A percentile compares a stretch with the other conserved stretches of the same genome.
These are phyloP conservation scores for Carterocephalus palaemon DNA, from an alignment of 2,888 invertebrate species.

Conservation along the genomic window DNA sequence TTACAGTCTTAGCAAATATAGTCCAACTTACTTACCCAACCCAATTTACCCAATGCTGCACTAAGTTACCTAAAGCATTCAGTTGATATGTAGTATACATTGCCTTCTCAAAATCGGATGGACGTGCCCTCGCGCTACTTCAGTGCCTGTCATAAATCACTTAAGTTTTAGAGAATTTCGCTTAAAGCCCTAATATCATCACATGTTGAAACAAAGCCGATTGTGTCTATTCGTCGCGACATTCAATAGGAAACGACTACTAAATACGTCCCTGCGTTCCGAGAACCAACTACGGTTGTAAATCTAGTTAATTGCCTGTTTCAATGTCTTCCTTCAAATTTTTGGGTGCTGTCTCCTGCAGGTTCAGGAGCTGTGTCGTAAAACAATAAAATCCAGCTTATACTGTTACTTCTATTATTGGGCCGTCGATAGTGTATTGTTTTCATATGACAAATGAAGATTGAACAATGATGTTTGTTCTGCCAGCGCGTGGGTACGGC, in stretches of 20 bases:
- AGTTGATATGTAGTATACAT: no score
- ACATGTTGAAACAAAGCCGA: conserved; percentile 19
- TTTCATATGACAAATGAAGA: conserved; percentile 62
- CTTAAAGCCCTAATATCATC: conserved; percentile 17
- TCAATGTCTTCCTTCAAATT: conserved; percentile 55
- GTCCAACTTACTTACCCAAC: no score
- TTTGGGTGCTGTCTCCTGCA: conserved; percentile 71
- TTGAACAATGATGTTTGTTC: conserved; percentile 46
- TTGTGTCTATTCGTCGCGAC: conserved; percentile 7
- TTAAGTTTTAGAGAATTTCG: conserved; percentile 5
- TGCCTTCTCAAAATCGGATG: no score
- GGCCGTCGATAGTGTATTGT: conserved; percentile 59
- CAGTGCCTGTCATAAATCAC: no score
- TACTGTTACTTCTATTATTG: conserved; percentile 63
- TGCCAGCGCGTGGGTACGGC: conserved; percentile 9
- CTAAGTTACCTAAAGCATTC: no score
- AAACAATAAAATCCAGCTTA: conserved; percentile 72
- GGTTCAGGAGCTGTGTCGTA: conserved; percentile 66
- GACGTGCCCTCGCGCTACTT: no score
- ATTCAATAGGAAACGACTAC: conserved; percentile 18
- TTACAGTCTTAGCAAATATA: no score
- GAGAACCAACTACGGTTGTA: conserved; percentile 62
- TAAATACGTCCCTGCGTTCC: conserved; percentile 45
- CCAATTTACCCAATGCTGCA: no score
- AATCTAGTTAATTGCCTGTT: conserved; percentile 71